A percentile compares a stretch with the other conserved stretches of the same genome.
phyloP scores from a whole-genome alignment of 2,113 vertebrate species.

The Heterocephalus glaber region DNA sequence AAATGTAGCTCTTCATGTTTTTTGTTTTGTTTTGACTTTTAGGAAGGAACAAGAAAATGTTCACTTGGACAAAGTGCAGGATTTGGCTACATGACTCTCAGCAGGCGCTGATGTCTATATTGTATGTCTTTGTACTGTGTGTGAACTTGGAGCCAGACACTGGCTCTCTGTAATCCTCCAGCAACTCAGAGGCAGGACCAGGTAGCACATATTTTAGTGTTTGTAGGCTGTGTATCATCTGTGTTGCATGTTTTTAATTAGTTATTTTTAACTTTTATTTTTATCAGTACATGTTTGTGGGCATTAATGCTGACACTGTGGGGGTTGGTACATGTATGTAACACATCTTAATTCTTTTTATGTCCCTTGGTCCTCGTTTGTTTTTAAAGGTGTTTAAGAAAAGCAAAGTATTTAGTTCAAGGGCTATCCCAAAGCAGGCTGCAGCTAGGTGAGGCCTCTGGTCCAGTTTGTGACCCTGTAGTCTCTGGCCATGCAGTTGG shows the following conservation, averaged over 20 bases:
- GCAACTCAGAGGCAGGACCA: background rate
- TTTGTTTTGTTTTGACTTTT: background rate
- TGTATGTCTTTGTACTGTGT: background rate
- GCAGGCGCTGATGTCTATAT: background rate
- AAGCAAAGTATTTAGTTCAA: background rate
- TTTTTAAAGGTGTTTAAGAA: background rate
- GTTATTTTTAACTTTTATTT: background rate
- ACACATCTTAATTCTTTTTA: background rate
- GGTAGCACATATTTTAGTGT: background rate
- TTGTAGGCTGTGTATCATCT: accelerated
- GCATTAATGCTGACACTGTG: background rate
- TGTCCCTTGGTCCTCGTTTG: background rate
- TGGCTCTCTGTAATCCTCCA: background rate
- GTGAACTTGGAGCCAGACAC: background rate
- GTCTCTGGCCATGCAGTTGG: background rate
- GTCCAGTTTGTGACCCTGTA: background rate
- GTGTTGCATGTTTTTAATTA: background rate
- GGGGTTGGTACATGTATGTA: background rate
- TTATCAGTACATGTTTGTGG: background rate
- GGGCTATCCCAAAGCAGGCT: background rate
- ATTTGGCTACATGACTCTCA: accelerated
- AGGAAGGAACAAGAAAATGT: background rate
- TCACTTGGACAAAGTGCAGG: background rate
- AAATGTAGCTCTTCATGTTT: background rate
- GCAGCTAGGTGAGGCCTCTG: accelerated